Evolutionary conservation across 2,797 vertebrate species (phyloP).

Genomic region (Poecilia wingei): DNA sequence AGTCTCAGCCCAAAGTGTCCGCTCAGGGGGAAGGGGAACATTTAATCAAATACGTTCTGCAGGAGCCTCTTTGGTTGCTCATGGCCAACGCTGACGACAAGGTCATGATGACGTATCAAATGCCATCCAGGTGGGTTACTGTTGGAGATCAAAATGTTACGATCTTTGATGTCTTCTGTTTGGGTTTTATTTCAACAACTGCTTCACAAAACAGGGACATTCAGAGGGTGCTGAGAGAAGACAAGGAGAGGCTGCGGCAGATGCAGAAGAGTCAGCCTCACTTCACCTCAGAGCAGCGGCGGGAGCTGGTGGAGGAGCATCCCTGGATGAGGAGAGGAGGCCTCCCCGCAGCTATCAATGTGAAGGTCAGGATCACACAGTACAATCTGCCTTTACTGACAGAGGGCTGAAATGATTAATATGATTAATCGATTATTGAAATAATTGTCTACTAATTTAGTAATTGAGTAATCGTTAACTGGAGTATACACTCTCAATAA

Average conservation of each 20-base stretch:
- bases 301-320: constrained; percentile 90
- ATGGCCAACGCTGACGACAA: constrained; percentile 87
- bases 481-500: too few species aligned
- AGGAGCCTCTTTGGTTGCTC: constrained; percentile 91
- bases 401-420: too few species aligned
- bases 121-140: constrained; percentile 86
- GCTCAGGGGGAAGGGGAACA: constrained; percentile 71
- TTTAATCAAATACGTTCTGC: constrained; percentile 84
- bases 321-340: constrained; percentile 90
- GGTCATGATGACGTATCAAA: constrained; percentile 94
- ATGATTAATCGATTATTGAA: too few species aligned
- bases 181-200: background rate
- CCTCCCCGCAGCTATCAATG: constrained; percentile 85
- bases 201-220: constrained; percentile 77
- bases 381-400: background rate
- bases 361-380: constrained; percentile 74
- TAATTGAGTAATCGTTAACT: too few species aligned
- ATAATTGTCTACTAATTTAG: too few species aligned
- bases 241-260: constrained; percentile 86
- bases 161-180: background rate
- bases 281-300: constrained; percentile 88
- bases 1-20: constrained; percentile 48
- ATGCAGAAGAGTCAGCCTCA: constrained; percentile 92
- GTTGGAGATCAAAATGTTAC: background rate
- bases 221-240: constrained; percentile 87